Evolutionary conservation across 2,797 vertebrate genomes (phyloP).

Genomic region (Rallus crepitans): DNA sequence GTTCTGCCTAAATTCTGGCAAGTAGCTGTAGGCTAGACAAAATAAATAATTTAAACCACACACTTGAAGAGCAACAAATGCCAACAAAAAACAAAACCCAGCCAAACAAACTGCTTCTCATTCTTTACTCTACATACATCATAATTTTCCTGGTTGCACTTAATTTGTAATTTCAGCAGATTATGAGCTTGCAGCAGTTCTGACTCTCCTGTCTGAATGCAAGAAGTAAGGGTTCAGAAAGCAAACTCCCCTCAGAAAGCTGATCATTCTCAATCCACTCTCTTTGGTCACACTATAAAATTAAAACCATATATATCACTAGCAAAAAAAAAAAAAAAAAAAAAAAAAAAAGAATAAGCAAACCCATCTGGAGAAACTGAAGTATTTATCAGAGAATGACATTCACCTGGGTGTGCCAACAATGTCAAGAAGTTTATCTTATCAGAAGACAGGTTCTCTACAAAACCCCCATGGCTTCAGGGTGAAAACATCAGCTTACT

Average conservation of each 20-base stretch:
- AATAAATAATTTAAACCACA: not conserved
- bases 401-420: not conserved
- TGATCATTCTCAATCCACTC: not conserved
- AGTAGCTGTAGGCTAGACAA: not conserved
- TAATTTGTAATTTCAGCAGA: not conserved
- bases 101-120: not conserved
- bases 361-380: not conserved
- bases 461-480: not conserved
- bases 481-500: not conserved
- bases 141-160: not conserved
- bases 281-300: not conserved
- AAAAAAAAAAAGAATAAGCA: constrained; percentile 16
- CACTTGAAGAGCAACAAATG: not conserved
- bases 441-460: not conserved
- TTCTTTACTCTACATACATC: not conserved
- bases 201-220: not conserved
- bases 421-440: not conserved
- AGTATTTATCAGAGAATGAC: not conserved
- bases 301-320: not conserved
- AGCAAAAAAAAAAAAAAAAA: constrained; percentile 15
- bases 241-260: not conserved
- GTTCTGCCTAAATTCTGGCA: not conserved
- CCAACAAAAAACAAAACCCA: not conserved
- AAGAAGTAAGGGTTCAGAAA: not conserved
- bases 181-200: not conserved